Conservation (phyloP, 2,888 invertebrate species). For the Brenthis hecate region DNA sequence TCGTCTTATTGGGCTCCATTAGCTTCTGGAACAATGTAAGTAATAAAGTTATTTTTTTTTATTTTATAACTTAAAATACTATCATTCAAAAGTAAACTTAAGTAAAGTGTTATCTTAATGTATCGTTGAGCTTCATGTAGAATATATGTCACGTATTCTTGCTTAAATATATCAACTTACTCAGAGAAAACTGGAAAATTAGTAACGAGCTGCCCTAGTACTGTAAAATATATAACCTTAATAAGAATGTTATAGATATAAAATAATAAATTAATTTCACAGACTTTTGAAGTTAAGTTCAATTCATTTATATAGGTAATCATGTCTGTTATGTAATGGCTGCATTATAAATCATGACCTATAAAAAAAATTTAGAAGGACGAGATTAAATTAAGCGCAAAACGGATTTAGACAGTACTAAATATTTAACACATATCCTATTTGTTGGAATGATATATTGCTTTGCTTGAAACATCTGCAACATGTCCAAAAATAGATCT, state of each 20-base stretch:
- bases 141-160: too few species aligned
- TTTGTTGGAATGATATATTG: conserved; percentile 41
- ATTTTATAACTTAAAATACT: conserved; percentile 25
- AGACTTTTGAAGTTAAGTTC: background rate
- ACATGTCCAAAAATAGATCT: conserved; percentile 55
- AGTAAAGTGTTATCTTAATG: too few species aligned
- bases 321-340: too few species aligned
- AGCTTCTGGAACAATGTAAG: conserved; percentile 71
- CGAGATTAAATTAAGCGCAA: background rate
- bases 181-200: too few species aligned
- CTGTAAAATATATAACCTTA: too few species aligned
- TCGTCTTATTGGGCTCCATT: conserved; percentile 74
- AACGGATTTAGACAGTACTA: conserved; percentile 9
- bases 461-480: conserved; percentile 56
- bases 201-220: too few species aligned
- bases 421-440: conserved; percentile 37
- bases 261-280: too few species aligned
- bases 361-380: background rate
- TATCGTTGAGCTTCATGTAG: too few species aligned
- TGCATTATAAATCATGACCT: conserved; percentile 3
- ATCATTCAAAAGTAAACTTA: background rate
- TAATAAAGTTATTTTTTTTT: conserved; percentile 39
- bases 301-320: too few species aligned
- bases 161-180: too few species aligned
- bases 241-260: too few species aligned